phyloP scores from a whole-genome alignment of 2,888 invertebrate genomes.

The Amaurobius ferox region DNA sequence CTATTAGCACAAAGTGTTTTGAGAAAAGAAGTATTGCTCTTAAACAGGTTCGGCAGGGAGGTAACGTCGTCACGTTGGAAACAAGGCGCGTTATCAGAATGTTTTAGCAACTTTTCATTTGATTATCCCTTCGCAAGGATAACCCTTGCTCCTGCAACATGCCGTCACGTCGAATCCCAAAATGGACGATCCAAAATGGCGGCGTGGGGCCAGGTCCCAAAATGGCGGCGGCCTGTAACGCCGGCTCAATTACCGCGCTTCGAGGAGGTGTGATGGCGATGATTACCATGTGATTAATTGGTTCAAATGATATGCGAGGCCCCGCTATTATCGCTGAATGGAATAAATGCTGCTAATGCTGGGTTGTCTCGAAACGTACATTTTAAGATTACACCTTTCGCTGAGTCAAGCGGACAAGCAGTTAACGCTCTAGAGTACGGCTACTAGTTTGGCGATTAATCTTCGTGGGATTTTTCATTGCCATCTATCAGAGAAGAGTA shows the following conservation, averaged over 20 bases:
- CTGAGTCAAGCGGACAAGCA: neutral
- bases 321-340: slow-evolving; percentile 34
- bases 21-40: neutral
- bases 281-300: slow-evolving; percentile 56
- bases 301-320: slow-evolving; percentile 52
- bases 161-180: slow-evolving; percentile 16
- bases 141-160: slow-evolving; percentile 14
- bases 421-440: neutral
- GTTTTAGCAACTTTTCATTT: slow-evolving; percentile 7
- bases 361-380: slow-evolving; percentile 34
- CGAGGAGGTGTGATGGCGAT: slow-evolving; percentile 43
- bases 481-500: neutral
- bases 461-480: slow-evolving; percentile 4
- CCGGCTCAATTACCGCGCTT: slow-evolving; percentile 38
- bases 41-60: slow-evolving; percentile 15
- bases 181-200: neutral
- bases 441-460: slow-evolving; percentile 30
- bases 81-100: slow-evolving; percentile 12
- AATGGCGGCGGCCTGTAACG: slow-evolving; percentile 23
- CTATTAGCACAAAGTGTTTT: slow-evolving; percentile 1
- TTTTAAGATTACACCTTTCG: slow-evolving; percentile 38
- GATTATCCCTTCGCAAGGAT: slow-evolving; percentile 13
- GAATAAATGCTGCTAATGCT: slow-evolving; percentile 36
- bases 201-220: neutral
- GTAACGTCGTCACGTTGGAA: slow-evolving; percentile 9